Base-by-base conservation (phyloP, 1,140 invertebrate genomes). In the Drosophila hydei region DNA sequence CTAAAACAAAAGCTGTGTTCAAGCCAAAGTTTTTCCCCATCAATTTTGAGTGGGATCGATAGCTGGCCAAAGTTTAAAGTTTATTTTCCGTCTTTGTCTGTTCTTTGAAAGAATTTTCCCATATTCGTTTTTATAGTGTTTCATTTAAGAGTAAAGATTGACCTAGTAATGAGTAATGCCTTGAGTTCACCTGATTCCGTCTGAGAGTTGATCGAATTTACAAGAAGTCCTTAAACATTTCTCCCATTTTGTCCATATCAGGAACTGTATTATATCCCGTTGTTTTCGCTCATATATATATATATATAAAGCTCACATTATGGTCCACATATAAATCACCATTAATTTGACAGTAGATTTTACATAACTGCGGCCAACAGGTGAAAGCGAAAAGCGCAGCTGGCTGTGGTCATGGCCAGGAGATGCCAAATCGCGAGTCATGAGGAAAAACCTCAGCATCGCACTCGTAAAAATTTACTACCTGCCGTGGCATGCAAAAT, bases 281-380 rank as follows among this genome's bases (percentile, higher is more conserved):
- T 33, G 1, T 9, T n/a, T n/a, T n/a, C n/a, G n/a, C n/a, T n/a
- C n/a, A 56, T 50, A 33, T 11, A 42, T 43, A 59, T 40, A 19
- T 21, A 55, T 56, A 76, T 65, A 59, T 64, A 62, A 69, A 77
- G 70, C 69, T 61, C 54, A 79, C 65, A 87, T 87, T 85, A 84
- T 67, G 47, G 67, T 43, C 61, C 72, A 80, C 58, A 77, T 77
- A 85, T 85, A 85, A 85, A 85, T 85, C 80, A 85, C 73, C 77
- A 87, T 85, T 85, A 85, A 85, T 85, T 87, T 85, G 81, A 85
- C 80, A 87, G 61, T 87, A 33, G 77, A 77, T 65, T 85, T 85
- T 87, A 87, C 77, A 88, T 87, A 87, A 88, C 83, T 81, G 67
- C 63, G 42, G 63, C 70, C 67, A 87, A 81, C 81, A 87, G 81